Percentiles rank a stretch among this genome's conserved stretches.
These are phyloP conservation scores for Pantelozetes paolii DNA, from an alignment of 2,888 invertebrate genomes.

Conservation along the genomic window DNA sequence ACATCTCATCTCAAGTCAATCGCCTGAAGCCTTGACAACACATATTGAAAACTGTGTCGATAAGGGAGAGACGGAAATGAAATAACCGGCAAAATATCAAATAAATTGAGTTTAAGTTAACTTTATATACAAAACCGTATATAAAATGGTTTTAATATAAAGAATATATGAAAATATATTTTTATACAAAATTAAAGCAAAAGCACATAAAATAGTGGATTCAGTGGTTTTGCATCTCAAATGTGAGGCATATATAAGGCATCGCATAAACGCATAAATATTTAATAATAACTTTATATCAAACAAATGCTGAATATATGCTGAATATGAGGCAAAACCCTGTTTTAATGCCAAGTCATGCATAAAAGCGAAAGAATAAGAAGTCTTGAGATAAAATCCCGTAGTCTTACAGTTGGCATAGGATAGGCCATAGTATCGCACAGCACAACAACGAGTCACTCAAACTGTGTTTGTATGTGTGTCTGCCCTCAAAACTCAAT, in stretches of 20 bases:
- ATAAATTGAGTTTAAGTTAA: slow-evolving; percentile 4
- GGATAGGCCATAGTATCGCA: neutral
- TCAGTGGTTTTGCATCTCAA: slow-evolving; percentile 19
- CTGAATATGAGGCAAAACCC: slow-evolving; percentile 35
- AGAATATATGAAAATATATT: slow-evolving; percentile 4
- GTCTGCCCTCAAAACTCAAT: slow-evolving; percentile 22
- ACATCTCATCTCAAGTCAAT: slow-evolving; percentile 27
- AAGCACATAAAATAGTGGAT: slow-evolving; percentile 12
- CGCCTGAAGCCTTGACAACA: slow-evolving; percentile 2
- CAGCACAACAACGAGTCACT: neutral
- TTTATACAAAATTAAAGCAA: neutral
- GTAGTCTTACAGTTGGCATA: neutral
- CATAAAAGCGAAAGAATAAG: slow-evolving; percentile 21
- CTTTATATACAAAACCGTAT: neutral
- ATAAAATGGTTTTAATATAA: slow-evolving; percentile 6
- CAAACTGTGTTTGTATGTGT: neutral
- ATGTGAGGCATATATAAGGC: slow-evolving; percentile 15
- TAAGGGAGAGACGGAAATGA: slow-evolving; percentile 30
- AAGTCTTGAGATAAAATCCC: neutral
- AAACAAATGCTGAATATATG: too few relatives aligned
- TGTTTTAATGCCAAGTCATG: slow-evolving; percentile 37
- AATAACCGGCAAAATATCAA: slow-evolving; percentile 34
- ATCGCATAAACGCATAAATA: slow-evolving; percentile 33
- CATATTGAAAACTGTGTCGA: slow-evolving; percentile 28
- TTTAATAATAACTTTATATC: slow-evolving; percentile 29